phyloP scores from a whole-genome alignment of 2,888 invertebrate genomes.

The Zaprionus lineosus region DNA sequence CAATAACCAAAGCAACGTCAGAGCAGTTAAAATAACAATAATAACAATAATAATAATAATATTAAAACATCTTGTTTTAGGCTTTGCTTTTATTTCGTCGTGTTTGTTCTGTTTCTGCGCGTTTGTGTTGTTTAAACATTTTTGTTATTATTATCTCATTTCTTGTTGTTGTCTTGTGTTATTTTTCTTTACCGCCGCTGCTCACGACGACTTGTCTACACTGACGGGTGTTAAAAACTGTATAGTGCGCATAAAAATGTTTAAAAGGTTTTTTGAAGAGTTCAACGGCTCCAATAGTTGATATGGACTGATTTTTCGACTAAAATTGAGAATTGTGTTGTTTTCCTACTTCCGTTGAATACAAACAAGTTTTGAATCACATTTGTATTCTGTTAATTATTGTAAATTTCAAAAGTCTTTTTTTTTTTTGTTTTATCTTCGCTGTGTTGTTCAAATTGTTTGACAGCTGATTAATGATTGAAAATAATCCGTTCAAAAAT shows the following conservation, averaged over 20 bases:
- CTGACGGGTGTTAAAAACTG: conserved; percentile 31
- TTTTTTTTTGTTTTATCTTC: too few species aligned
- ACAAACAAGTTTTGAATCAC: conserved; percentile 25
- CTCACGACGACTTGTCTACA: conserved; percentile 36
- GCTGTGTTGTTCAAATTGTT: background rate
- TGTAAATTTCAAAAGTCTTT: too few species aligned
- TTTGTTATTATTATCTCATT: conserved; percentile 76
- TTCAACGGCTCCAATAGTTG: too few species aligned
- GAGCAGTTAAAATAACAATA: background rate
- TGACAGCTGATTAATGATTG: conserved; percentile 10
- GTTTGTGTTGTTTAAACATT: conserved; percentile 50
- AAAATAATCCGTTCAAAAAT: background rate
- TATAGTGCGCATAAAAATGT: conserved; percentile 15
- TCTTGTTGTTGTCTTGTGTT: conserved; percentile 50
- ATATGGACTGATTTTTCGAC: too few species aligned
- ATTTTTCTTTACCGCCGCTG: conserved; percentile 32
- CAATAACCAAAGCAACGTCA: too few species aligned
- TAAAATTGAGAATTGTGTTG: too few species aligned
- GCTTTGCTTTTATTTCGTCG: conserved; percentile 34
- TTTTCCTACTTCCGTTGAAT: too few species aligned
- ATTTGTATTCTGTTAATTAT: too few species aligned
- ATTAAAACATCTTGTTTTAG: conserved; percentile 38
- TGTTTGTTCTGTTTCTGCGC: conserved; percentile 68
- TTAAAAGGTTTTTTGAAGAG: too few species aligned
- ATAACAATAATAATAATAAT: conserved; percentile 18